phyloP scores from a whole-genome alignment of 2,888 invertebrate genomes.

The Eupithecia pulchellata region DNA sequence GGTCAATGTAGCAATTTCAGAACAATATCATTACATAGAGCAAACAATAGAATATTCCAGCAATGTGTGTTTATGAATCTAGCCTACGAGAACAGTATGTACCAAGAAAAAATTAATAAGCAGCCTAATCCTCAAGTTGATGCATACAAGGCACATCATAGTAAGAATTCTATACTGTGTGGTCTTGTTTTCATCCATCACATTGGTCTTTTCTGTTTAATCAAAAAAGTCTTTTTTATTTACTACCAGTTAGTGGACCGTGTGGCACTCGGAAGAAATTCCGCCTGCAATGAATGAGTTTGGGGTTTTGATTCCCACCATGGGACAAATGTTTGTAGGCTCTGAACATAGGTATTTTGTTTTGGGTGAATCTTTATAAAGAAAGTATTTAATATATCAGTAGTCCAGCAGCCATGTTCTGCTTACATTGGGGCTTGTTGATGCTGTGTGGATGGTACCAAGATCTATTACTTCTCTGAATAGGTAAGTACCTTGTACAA shows the following conservation, averaged over 20 bases:
- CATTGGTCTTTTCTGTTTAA: not conserved
- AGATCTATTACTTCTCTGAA: not conserved
- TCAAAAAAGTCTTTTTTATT: too few species aligned
- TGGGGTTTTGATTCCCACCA: too few species aligned
- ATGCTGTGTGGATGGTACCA: not conserved
- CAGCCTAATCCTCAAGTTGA: not conserved
- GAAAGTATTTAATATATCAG: too few species aligned
- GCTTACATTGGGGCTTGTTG: too few species aligned
- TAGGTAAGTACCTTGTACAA: constrained; percentile 87
- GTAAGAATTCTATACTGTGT: too few species aligned
- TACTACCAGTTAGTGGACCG: too few species aligned
- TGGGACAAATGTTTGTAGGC: too few species aligned
- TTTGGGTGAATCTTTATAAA: too few species aligned
- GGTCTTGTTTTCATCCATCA: not conserved
- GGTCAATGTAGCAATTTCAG: not conserved
- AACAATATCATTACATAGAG: not conserved
- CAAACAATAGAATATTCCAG: not conserved
- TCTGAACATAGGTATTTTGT: too few species aligned
- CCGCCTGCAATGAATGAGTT: too few species aligned
- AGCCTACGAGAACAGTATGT: not conserved
- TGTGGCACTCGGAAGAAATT: too few species aligned
- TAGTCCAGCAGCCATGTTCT: too few species aligned
- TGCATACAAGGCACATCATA: not conserved
- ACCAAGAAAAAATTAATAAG: not conserved
- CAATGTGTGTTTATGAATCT: not conserved